Conservation (phyloP, 2,113 vertebrate genomes). For the Crocuta crocuta region DNA sequence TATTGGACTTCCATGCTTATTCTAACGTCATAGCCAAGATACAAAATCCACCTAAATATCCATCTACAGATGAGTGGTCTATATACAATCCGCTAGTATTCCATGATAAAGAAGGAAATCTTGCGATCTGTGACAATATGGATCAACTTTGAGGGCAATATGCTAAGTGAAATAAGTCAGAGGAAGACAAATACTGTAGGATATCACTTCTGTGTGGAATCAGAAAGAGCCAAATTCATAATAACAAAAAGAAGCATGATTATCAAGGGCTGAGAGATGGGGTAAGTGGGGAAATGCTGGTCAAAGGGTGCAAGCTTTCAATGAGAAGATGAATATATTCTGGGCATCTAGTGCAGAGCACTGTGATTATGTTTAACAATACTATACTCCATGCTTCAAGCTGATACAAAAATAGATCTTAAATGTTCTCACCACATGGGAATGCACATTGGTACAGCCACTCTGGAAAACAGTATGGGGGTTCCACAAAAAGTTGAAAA, state of each 20-base stretch:
- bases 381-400: background rate
- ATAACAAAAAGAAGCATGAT: no score
- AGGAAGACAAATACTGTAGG: background rate
- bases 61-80: no score
- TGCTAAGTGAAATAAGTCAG: background rate
- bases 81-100: background rate
- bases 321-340: background rate
- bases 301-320: background rate
- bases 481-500: background rate
- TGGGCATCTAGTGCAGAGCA: background rate
- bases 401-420: background rate
- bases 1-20: background rate
- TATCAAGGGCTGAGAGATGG: background rate
- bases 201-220: background rate
- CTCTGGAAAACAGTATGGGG: background rate
- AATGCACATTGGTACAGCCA: background rate
- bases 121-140: no score
- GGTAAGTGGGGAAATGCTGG: background rate
- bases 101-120: background rate
- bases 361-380: no score
- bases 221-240: background rate
- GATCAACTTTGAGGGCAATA: background rate
- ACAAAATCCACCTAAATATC: background rate
- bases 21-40: background rate
- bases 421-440: background rate